These are phyloP conservation scores for Rhinopithecus roxellana DNA, from an alignment of 2,113 vertebrate species.

Conservation along the genomic window DNA sequence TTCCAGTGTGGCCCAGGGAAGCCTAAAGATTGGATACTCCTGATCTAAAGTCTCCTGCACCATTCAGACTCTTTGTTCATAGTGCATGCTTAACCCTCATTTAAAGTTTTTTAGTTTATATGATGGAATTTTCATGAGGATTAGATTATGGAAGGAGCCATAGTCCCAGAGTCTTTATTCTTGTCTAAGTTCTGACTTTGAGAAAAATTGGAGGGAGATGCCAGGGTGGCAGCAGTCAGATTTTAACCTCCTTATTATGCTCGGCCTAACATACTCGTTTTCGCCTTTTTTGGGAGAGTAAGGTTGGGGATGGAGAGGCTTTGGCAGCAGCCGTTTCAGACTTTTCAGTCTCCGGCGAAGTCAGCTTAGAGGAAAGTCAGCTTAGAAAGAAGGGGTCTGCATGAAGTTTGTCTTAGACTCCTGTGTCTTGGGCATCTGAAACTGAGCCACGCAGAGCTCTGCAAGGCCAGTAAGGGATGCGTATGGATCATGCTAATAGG, in stretches of 20 bases:
- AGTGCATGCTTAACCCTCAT: neutral
- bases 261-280: neutral
- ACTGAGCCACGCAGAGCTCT: neutral
- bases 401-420: neutral
- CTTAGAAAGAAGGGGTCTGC: fast-evolving
- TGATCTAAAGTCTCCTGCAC: neutral
- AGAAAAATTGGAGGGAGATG: neutral
- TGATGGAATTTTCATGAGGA: neutral
- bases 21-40: too few species aligned
- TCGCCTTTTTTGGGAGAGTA: neutral
- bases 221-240: neutral
- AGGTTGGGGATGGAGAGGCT: neutral
- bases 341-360: neutral
- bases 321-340: neutral
- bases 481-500: neutral
- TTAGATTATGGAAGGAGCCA: neutral
- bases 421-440: neutral
- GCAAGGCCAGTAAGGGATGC: neutral
- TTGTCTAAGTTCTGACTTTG: neutral
- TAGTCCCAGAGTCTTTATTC: neutral
- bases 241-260: neutral
- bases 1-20: too few species aligned
- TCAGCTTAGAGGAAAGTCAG: neutral
- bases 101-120: neutral
- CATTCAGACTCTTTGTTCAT: neutral